Conservation (phyloP, 2,797 vertebrate species). For the Esox masquinongy region DNA sequence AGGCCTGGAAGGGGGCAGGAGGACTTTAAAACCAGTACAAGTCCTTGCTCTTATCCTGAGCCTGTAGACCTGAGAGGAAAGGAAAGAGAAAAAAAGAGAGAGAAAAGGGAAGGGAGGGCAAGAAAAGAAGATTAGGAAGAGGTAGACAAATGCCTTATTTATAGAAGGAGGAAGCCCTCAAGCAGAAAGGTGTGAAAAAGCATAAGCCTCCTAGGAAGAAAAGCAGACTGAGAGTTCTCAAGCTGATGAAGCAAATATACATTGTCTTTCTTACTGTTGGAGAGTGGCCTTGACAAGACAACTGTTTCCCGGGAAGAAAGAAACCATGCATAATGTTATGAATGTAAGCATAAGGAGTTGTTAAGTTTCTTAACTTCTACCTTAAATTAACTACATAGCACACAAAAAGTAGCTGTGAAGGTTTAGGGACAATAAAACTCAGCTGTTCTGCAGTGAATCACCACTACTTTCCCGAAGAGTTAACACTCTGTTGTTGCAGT, state of each 20-base stretch:
- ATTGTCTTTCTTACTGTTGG: not conserved
- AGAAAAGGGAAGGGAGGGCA: constrained; percentile 51
- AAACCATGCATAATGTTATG: not conserved
- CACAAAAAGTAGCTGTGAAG: not conserved
- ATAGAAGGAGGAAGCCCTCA: constrained; percentile 31
- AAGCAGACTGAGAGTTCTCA: constrained; percentile 52
- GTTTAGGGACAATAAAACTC: not conserved
- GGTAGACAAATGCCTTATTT: constrained; percentile 34
- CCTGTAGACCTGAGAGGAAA: constrained; percentile 90
- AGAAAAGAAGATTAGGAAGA: constrained; percentile 51
- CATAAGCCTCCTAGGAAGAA: not conserved
- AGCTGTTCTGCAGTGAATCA: not conserved
- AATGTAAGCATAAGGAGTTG: not conserved
- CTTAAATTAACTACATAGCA: not conserved
- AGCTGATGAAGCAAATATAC: not conserved
- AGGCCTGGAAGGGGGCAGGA: constrained; percentile 62
- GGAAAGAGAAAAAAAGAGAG: constrained; percentile 68
- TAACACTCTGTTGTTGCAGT: not conserved
- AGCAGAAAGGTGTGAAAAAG: constrained; percentile 38
- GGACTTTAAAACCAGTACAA: constrained; percentile 95
- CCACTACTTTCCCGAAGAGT: not conserved
- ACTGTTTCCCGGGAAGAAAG: not conserved
- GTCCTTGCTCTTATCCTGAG: constrained; percentile 97
- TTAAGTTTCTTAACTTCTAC: not conserved
- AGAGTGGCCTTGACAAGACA: constrained; percentile 1